Evolutionary conservation across 2,797 vertebrate species (phyloP), one percentile per base, ranked within the genome.

Genomic region (Leptodactylus fallax): DNA sequence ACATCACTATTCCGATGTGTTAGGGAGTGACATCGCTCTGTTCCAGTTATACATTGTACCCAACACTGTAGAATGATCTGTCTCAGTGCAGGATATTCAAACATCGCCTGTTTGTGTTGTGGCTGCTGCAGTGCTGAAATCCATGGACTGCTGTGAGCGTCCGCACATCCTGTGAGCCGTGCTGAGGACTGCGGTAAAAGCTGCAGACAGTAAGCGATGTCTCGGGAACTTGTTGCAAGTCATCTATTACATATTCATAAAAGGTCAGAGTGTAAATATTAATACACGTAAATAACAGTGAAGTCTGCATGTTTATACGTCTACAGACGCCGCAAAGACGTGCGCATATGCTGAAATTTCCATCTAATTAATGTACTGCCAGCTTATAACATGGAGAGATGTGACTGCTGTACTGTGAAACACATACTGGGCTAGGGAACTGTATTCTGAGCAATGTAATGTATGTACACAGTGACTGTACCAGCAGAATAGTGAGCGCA

Each of bases 241-340:
- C 55, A 79, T 58, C 53, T 6, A 47, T 72, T 72, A 76, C 19
- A 60, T 58, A 80, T 63, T 45, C 77, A 79, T 0, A 16, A 58
- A 36, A 58, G 78, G 55, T 79, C 78, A 79, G 7, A 36, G 55
- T 36, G 16, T 53, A 82, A 82, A 53, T 82, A 82, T 82, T 55
- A 53, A 67, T 53, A 67, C 14, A 67, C 21, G 8, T 53, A 25
- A 65, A 36, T 53, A 69, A 47, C 36, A 14, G 47, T 53, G 25
- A 21, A n/a, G n/a, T 81, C 60, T 65, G 12, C 7, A 36, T 71
- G 17, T 83, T 82, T 67, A 69, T 83, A 53, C 9, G 81, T 25
- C 27, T 17, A 13, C 7, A 65, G 61, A 23, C 61, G 65, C 47
- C 49, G 63, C n/a, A 27, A 1, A 9, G 53, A 60, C 4, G 53